phyloP scores from a whole-genome alignment of 2,888 invertebrate species.

The Nomada fucata region DNA sequence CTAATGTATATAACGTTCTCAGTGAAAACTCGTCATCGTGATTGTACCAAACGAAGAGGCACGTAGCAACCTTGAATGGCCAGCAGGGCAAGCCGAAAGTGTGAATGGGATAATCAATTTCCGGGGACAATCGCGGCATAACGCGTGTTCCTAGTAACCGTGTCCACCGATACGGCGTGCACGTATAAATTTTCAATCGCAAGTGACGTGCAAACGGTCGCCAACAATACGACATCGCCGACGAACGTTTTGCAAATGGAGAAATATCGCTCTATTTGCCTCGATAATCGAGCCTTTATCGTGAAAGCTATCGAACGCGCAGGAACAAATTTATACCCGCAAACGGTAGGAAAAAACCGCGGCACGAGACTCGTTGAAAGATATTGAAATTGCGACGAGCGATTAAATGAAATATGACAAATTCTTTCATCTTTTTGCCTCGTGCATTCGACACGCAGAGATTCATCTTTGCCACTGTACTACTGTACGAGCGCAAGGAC shows the following conservation, averaged over 20 bases:
- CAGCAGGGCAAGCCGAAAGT: constrained; percentile 61
- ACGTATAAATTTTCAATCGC: constrained; percentile 60
- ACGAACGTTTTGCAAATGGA: constrained; percentile 33
- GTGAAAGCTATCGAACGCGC: constrained; percentile 16
- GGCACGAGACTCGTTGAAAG: too few relatives aligned
- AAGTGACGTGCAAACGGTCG: constrained; percentile 41
- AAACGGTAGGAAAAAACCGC: too few relatives aligned
- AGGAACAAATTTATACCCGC: not conserved
- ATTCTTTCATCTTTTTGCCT: not conserved
- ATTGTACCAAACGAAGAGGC: constrained; percentile 42
- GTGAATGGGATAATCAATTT: constrained; percentile 72
- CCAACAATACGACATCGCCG: constrained; percentile 29
- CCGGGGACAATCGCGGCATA: constrained; percentile 58
- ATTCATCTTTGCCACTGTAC: not conserved
- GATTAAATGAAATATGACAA: too few relatives aligned
- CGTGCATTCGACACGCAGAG: not conserved
- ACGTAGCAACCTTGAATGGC: constrained; percentile 63
- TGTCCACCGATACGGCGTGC: constrained; percentile 18
- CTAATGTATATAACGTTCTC: not conserved
- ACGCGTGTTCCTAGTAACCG: constrained; percentile 54
- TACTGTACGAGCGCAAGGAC: not conserved
- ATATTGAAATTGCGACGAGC: too few relatives aligned
- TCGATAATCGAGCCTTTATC: constrained; percentile 2
- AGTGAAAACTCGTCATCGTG: constrained; percentile 27
- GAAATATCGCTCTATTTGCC: constrained; percentile 31